Evolutionary conservation across 1,140 invertebrate genomes (phyloP).

Genomic region (Pectinophora gossypiella): DNA sequence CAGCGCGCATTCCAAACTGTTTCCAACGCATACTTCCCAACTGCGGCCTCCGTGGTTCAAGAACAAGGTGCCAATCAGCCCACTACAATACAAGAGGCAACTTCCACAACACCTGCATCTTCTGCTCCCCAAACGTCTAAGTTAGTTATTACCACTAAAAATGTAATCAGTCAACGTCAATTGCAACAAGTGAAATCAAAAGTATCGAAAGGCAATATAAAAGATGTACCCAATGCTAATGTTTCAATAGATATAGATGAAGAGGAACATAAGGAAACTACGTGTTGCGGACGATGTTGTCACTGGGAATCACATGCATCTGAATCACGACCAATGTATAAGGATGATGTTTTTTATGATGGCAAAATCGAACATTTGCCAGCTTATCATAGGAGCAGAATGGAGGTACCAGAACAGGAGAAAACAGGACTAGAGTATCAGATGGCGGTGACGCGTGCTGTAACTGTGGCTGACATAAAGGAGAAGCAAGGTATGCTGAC

Average conservation of each 20-base stretch:
- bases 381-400: constrained; percentile 81
- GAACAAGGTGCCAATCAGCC: too few relatives aligned
- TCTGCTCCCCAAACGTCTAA: constrained; percentile 19
- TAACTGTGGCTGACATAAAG: constrained; percentile 45
- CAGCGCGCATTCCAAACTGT: constrained; percentile 54
- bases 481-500: constrained; percentile 56
- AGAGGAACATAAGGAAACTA: constrained; percentile 25
- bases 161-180: constrained; percentile 47
- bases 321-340: constrained; percentile 83
- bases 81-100: too few relatives aligned
- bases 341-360: constrained; percentile 91
- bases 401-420: constrained; percentile 26
- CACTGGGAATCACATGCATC: constrained; percentile 52
- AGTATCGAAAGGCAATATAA: constrained; percentile 49
- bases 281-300: constrained; percentile 46
- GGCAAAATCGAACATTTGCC: constrained; percentile 85
- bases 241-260: constrained; percentile 33
- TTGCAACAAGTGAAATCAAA: constrained; percentile 62
- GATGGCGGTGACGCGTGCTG: constrained; percentile 56
- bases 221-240: constrained; percentile 32
- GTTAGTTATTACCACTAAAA: constrained; percentile 43
- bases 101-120: constrained; percentile 23
- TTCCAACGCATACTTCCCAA: constrained; percentile 57
- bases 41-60: constrained; percentile 51
- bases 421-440: constrained; percentile 66